A percentile compares a stretch with the other conserved stretches of the same genome.
These are phyloP conservation scores for Corydoras sp. DNA, from an alignment of 2,113 vertebrate genomes.

Conservation along the genomic window DNA sequence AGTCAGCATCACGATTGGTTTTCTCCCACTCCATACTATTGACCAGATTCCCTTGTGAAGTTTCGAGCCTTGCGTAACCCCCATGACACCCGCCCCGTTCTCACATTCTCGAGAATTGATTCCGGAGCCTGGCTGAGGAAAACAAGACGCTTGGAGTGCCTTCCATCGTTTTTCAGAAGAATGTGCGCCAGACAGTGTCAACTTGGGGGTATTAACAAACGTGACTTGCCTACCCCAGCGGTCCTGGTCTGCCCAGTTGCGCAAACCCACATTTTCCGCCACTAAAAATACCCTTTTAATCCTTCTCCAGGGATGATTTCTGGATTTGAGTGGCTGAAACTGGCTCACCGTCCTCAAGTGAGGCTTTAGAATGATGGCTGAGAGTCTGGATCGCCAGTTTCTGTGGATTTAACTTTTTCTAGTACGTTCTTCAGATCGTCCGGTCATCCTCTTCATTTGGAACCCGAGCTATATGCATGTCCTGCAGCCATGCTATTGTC, in stretches of 20 bases:
- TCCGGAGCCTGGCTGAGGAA: not conserved
- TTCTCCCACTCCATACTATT: constrained; percentile 44
- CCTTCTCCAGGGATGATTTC: too few relatives aligned
- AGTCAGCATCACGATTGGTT: constrained; percentile 43
- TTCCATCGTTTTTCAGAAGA: constrained; percentile 27
- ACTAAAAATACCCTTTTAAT: too few relatives aligned
- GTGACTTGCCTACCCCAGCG: constrained; percentile 11
- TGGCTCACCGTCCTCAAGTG: too few relatives aligned
- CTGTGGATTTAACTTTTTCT: too few relatives aligned
- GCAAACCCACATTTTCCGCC: not conserved
- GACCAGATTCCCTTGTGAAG: constrained; percentile 56
- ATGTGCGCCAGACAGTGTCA: constrained; percentile 15
- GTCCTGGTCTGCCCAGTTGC: not conserved
- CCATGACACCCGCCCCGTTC: constrained; percentile 24
- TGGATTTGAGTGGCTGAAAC: too few relatives aligned
- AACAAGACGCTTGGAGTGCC: constrained; percentile 44
- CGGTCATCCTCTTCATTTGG: too few relatives aligned
- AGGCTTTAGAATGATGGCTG: too few relatives aligned
- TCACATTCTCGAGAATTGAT: constrained; percentile 5
- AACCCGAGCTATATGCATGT: too few relatives aligned
- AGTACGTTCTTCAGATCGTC: too few relatives aligned
- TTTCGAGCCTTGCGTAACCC: constrained; percentile 53
- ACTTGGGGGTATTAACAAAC: constrained; percentile 7
- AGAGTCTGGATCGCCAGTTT: too few relatives aligned
- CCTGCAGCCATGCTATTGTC: not conserved